Conservation (phyloP, 2,888 invertebrate species). For the Drosophila kanekoi region DNA sequence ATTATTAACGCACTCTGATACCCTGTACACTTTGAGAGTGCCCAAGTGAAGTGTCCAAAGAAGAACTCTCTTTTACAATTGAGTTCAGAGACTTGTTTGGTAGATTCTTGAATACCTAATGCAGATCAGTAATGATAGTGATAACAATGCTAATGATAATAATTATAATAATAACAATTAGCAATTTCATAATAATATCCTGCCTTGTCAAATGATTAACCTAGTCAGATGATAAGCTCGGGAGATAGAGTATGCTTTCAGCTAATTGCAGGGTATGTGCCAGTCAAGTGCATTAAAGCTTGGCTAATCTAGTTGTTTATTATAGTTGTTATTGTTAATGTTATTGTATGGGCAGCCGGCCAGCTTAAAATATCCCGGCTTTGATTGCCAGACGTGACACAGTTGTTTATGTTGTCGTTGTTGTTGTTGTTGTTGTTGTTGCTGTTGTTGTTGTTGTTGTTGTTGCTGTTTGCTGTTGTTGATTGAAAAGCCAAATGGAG, state of each 20-base stretch:
- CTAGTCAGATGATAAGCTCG: no score
- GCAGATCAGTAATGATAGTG: no score
- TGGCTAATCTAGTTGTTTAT: background rate
- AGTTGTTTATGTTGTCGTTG: background rate
- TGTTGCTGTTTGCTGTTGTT: constrained; percentile 1
- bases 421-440: background rate
- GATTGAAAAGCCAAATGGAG: background rate
- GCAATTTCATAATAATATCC: no score
- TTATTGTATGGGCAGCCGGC: background rate
- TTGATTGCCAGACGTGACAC: constrained; percentile 10
- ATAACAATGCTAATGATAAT: no score
- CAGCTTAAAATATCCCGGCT: constrained; percentile 1
- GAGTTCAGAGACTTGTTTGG: no score
- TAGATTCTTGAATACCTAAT: no score
- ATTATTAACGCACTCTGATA: constrained; percentile 8
- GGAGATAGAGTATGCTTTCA: no score
- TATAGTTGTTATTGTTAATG: background rate
- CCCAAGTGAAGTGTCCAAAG: no score
- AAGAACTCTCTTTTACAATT: no score
- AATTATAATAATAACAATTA: no score
- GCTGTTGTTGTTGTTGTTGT: background rate
- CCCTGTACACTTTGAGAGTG: background rate
- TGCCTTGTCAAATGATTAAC: no score
- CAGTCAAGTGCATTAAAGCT: background rate
- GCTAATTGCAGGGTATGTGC: background rate